Evolutionary conservation across 1,140 invertebrate species (phyloP), one percentile per base, ranked within the genome.

Genomic region (Heliconius himera): DNA sequence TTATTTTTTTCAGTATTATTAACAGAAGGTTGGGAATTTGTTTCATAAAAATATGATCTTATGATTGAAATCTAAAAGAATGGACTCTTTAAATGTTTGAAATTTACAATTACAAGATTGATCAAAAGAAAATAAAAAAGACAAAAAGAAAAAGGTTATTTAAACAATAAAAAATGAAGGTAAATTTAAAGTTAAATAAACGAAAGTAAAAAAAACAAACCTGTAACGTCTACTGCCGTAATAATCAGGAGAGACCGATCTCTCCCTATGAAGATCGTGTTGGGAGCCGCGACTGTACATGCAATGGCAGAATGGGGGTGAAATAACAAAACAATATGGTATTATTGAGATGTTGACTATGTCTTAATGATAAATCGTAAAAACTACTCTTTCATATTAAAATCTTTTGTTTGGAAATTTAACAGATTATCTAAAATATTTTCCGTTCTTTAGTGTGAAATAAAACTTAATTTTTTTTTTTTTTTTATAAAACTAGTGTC

Each of bases 171-270:
- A 72, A 54, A 82, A 78, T 72, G 77, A 26, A 36, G 22, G 33
- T 54, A 75, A n/a, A 73, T 54, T 76, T 86, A 74, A 81, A 89
- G 81, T 86, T 73, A 80, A 46, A 16, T 46, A 16, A 46, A 46
- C 41, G 41, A 46, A 46, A 16, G 41, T 46, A 46, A 46, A 46
- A 46, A 54, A 85, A 92, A 95, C 93, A 91, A 88, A 96, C 96
- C 96, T 96, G 95, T 96, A 96, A 84, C 96, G 95, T 89, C 96
- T 95, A 83, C 95, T 95, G 88, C 96, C 96, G 85, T 95, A 95
- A 85, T 94, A 95, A 91, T 96, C 96, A 77, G 96, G 95, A 84
- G 96, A 96, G 78, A 95, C 93, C 83, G 96, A 96, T 85, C 96
- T 89, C 79, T 95, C 94, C 73, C 94, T 90, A 86, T 93, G 95